Base-by-base conservation (phyloP, 2,797 vertebrate genomes). In the Arctocebus calabarensis region DNA sequence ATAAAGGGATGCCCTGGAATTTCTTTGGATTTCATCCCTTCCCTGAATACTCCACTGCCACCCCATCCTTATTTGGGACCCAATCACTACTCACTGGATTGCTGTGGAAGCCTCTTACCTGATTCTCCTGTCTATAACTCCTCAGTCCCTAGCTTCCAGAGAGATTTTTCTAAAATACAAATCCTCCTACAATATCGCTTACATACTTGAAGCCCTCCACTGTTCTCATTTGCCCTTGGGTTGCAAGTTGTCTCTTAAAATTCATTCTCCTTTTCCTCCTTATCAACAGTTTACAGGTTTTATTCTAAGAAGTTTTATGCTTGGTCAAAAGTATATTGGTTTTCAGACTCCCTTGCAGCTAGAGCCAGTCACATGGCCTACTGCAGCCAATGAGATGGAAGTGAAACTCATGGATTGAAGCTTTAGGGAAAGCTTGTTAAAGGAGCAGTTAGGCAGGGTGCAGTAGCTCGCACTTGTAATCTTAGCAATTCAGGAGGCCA, bases 271-370 rank as follows among this genome's bases (percentile, higher is more conserved):
- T 64, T 43, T 27, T 84, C 52, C 79, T 90, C 29, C 74, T 77
- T 87, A 81, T 32, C 48, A 48, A 88, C 10, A 57, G 71, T 71
- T 25, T 59, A 59, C 17, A 37, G 22, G 25, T 62, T 70, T 92
- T 84, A 23, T 62, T 83, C 52, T 66, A 86, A 66, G 32, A 94
- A 82, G 29, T 77, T 62, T 40, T 59, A 37, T 66, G 43, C 68
- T 12, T 17, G 45, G 17, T 61, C 66, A 29, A 68, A 93, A 95
- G 59, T 68, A 66, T 14, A 59, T 23, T 6, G 34, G 86, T 89
- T 59, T 43, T 66, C 45, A 83, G 64, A 57, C 40, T 90, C 52
- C 34, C 57, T 86, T 97, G 92, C 70, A 88, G 92, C 68, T 89
- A 91, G 57, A 88, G 37, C 48, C 57, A 43, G 70, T 82, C 86